Evolutionary conservation across 2,888 invertebrate genomes (phyloP).

Genomic region (Periphyllus acericola): DNA sequence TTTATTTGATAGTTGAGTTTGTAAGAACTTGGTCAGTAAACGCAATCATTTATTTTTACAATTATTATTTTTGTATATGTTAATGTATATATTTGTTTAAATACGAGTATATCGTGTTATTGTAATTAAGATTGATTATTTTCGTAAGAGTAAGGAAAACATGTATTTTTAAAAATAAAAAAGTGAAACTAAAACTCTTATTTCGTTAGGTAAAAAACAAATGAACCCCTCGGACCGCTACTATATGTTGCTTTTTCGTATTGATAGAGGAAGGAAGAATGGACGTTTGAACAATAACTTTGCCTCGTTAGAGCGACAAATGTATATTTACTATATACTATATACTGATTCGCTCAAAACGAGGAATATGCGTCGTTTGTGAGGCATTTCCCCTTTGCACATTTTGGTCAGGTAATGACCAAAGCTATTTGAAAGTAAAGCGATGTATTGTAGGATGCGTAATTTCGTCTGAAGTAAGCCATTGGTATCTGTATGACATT

Average conservation of each 20-base stretch:
- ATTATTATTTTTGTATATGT: too few relatives aligned
- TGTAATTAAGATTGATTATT: not conserved
- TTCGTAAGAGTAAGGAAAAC: not conserved
- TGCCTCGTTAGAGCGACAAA: slow-evolving; percentile 50
- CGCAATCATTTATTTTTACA: too few relatives aligned
- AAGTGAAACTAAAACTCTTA: not conserved
- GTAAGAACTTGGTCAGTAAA: too few relatives aligned
- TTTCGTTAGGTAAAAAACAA: slow-evolving; percentile 47
- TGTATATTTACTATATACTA: too few relatives aligned
- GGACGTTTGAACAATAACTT: slow-evolving; percentile 36
- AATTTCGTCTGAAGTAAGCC: not conserved
- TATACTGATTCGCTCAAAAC: not conserved
- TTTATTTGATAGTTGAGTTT: too few relatives aligned
- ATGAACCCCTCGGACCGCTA: slow-evolving; percentile 1
- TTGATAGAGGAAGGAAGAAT: not conserved
- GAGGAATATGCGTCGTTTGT: slow-evolving; percentile 26
- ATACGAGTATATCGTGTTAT: too few relatives aligned
- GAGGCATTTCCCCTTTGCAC: slow-evolving; percentile 25
- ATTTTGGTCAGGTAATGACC: slow-evolving; percentile 19
- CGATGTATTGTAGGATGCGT: not conserved
- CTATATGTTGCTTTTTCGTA: not conserved
- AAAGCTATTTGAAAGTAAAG: slow-evolving; percentile 12
- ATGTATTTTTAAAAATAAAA: too few relatives aligned
- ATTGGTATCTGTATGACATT: not conserved
- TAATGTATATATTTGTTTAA: too few relatives aligned